phyloP scores from a whole-genome alignment of 2,888 invertebrate genomes.

The Onchidella celtica region DNA sequence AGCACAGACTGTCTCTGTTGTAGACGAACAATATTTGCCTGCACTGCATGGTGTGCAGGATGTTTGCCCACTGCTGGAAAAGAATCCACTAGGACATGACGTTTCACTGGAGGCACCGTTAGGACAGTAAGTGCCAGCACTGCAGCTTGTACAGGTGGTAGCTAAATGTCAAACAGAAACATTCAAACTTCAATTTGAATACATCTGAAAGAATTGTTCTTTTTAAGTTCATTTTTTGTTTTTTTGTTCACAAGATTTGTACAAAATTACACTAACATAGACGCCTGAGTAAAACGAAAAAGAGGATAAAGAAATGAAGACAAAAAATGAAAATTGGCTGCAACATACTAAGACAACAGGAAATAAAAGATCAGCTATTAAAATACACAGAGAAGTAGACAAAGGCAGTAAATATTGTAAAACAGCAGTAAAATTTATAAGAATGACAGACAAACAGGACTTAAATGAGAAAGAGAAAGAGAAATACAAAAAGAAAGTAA shows the following conservation, averaged over 20 bases:
- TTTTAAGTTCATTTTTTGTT: neutral
- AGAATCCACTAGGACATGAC: conserved; percentile 64
- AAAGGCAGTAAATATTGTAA: too few relatives aligned
- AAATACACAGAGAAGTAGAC: too few relatives aligned
- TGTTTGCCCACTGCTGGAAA: conserved; percentile 55
- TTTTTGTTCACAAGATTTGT: neutral
- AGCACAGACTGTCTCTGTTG: conserved; percentile 61
- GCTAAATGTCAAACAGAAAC: conserved; percentile 57
- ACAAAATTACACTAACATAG: too few relatives aligned
- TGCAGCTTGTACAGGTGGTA: conserved; percentile 63
- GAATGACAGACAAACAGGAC: too few relatives aligned
- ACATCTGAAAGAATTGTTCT: neutral
- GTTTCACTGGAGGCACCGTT: conserved; percentile 59
- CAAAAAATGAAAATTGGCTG: too few relatives aligned
- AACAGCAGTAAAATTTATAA: too few relatives aligned
- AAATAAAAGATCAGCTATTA: too few relatives aligned
- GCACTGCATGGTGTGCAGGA: conserved; percentile 66
- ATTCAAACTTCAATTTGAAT: neutral
- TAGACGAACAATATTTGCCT: conserved; percentile 64
- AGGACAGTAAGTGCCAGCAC: conserved; percentile 69
- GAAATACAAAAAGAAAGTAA: too few relatives aligned
- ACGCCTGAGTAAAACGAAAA: too few relatives aligned
- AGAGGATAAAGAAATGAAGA: too few relatives aligned
- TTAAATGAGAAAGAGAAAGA: too few relatives aligned
- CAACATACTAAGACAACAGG: too few relatives aligned